A percentile compares a stretch with the other conserved stretches of the same genome.
Evolutionary conservation across 2,113 vertebrate species (phyloP).

Genomic region (Barbus barbus): DNA sequence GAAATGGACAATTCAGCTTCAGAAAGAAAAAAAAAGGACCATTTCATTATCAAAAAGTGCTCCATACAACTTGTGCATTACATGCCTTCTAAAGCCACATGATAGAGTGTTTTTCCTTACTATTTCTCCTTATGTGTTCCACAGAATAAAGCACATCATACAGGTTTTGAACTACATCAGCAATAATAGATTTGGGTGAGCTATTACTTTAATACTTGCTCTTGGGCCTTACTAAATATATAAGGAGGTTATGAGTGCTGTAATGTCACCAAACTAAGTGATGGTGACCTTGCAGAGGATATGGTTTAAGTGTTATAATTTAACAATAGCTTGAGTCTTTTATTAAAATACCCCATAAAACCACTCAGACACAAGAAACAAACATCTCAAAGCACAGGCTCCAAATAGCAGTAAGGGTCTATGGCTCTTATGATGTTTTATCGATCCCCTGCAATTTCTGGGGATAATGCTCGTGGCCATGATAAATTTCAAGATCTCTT

Average conservation of each 20-base stretch:
- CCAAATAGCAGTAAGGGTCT: neutral
- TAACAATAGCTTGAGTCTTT: neutral
- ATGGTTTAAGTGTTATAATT: neutral
- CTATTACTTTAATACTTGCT: neutral
- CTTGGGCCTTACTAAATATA: neutral
- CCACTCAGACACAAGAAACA: neutral
- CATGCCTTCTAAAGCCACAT: neutral
- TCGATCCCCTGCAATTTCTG: conserved; percentile 30
- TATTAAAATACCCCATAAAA: conserved; percentile 15
- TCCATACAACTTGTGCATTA: neutral
- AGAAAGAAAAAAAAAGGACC: neutral
- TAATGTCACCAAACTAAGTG: neutral
- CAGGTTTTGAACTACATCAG: neutral
- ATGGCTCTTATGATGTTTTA: conserved; percentile 49
- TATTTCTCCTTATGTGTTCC: neutral
- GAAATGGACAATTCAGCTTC: neutral
- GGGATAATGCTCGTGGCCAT: conserved; percentile 9
- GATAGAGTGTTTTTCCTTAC: too few relatives aligned
- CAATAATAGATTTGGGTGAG: neutral
- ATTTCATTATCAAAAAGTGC: neutral
- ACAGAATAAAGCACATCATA: neutral
- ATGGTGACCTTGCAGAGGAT: neutral
- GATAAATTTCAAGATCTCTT: conserved; percentile 33
- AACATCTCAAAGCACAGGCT: conserved; percentile 22
- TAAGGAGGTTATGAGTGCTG: neutral